Percentiles rank a stretch among this genome's conserved stretches.
phyloP scores from a whole-genome alignment of 2,797 vertebrate genomes.

The Leptatherina wallacei region DNA sequence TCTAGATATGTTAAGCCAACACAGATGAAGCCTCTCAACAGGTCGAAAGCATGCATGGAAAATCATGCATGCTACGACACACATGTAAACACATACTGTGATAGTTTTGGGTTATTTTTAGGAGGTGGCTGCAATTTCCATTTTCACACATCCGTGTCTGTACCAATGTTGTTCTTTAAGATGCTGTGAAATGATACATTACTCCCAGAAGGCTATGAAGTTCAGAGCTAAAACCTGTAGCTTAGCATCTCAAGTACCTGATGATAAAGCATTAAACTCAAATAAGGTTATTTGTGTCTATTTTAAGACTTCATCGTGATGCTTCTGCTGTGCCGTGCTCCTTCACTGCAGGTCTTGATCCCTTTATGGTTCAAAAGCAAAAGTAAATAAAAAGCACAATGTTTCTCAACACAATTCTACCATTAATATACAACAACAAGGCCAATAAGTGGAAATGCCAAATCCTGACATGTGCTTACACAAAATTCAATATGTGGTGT shows the following conservation, averaged over 20 bases:
- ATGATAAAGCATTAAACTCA: slow-evolving; percentile 10
- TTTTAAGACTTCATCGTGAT: background rate
- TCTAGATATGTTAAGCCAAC: slow-evolving; percentile 61
- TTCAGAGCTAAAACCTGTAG: slow-evolving; percentile 28
- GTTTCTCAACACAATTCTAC: slow-evolving; percentile 49
- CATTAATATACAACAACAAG: slow-evolving; percentile 36
- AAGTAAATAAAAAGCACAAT: slow-evolving; percentile 49
- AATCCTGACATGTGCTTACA: slow-evolving; percentile 51
- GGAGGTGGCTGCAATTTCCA: slow-evolving; percentile 48
- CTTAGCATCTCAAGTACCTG: background rate
- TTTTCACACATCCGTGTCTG: slow-evolving; percentile 60
- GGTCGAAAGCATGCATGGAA: slow-evolving; percentile 62
- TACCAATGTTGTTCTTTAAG: slow-evolving; percentile 52
- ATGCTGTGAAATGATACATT: slow-evolving; percentile 57
- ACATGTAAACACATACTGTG: slow-evolving; percentile 30
- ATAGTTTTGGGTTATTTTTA: slow-evolving; percentile 65
- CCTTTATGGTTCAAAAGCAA: slow-evolving; percentile 36
- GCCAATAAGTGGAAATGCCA: slow-evolving; percentile 44
- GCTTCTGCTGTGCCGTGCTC: background rate
- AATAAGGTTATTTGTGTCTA: slow-evolving; percentile 4
- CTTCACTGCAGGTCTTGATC: slow-evolving; percentile 42
- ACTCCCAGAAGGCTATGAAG: slow-evolving; percentile 29
- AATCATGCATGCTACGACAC: slow-evolving; percentile 44
- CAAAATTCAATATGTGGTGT: slow-evolving; percentile 39
- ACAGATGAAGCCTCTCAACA: slow-evolving; percentile 67